Base-by-base conservation (phyloP, 2,113 vertebrate species). In the Peromyscus leucopus region DNA sequence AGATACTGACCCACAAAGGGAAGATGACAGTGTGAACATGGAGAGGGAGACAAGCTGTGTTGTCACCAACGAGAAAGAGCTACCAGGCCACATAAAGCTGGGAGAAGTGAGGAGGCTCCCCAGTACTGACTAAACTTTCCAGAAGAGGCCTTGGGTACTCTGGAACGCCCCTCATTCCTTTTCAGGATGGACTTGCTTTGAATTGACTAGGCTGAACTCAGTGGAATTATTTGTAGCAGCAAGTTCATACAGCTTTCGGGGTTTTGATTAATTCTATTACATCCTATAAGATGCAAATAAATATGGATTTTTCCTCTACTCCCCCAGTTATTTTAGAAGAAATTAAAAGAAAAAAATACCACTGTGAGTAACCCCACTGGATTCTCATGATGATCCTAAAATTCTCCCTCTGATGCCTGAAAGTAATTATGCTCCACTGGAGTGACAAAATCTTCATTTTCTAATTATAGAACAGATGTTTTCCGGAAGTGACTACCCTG, bases 351-450 rank as follows among this genome's bases (percentile, higher is more conserved):
- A 74, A 36, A 93, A 96, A 90, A 42, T 1, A 48, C 5, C 51
- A 80, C 86, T 69, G 69, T 94, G 97, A 97, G 97, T 93, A 97
- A 95, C 91, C 95, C 94, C 2, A 17, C 19, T 98, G 98, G 92
- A 96, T 98, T 97, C 97, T 96, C 91, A 93, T 97, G 96, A 96
- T 57, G 82, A 90, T 88, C 84, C 94, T 83, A 89, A 97, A 98
- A 91, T 48, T 94, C 92, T 98, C 92, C 93, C 83, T 85, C 89
- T 98, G 72, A 55, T 55, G 84, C 94, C 93, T 96, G 92, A 92
- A 98, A 98, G 95, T 97, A 97, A 98, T 97, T 97, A 93, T 51
- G 59, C 90, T 96, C 96, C 59, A 76, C 63, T 71, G 88, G 96
- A 89, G 92, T 4, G 57, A 96, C 96, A 86, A 97, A 97, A 93